phyloP scores from a whole-genome alignment of 2,888 invertebrate species.

The Drosophila phalerata region DNA sequence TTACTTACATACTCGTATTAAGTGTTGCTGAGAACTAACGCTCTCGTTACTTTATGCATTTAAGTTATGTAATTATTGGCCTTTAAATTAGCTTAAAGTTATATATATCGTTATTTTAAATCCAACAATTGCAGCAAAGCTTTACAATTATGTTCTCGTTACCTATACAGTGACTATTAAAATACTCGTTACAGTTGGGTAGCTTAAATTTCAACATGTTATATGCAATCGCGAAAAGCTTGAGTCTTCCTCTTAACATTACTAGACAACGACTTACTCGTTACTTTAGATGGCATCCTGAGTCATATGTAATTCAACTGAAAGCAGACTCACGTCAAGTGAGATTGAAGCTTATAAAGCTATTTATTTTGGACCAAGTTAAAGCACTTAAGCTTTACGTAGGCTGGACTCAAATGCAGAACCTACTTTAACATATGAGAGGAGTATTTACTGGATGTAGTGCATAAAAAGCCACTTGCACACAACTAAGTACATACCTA shows the following conservation, averaged over 20 bases:
- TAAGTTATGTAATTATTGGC: too few species aligned
- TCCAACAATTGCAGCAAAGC: too few species aligned
- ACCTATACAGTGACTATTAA: too few species aligned
- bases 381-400: background rate
- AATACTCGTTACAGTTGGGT: too few species aligned
- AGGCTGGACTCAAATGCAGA: background rate
- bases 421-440: constrained; percentile 11
- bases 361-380: constrained; percentile 7
- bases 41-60: constrained; percentile 6
- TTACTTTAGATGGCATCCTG: background rate
- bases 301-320: background rate
- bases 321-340: background rate
- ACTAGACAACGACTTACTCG: background rate
- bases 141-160: too few species aligned
- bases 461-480: constrained; percentile 42
- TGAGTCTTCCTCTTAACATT: too few species aligned
- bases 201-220: too few species aligned
- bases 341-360: background rate
- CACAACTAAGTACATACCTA: constrained; percentile 26
- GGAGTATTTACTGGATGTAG: constrained; percentile 17
- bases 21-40: background rate
- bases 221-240: too few species aligned
- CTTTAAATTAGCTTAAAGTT: too few species aligned
- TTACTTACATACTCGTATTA: background rate
- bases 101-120: too few species aligned